These are phyloP conservation scores for Platynereis dumerilii DNA, from an alignment of 2,888 invertebrate species.

Conservation along the genomic window DNA sequence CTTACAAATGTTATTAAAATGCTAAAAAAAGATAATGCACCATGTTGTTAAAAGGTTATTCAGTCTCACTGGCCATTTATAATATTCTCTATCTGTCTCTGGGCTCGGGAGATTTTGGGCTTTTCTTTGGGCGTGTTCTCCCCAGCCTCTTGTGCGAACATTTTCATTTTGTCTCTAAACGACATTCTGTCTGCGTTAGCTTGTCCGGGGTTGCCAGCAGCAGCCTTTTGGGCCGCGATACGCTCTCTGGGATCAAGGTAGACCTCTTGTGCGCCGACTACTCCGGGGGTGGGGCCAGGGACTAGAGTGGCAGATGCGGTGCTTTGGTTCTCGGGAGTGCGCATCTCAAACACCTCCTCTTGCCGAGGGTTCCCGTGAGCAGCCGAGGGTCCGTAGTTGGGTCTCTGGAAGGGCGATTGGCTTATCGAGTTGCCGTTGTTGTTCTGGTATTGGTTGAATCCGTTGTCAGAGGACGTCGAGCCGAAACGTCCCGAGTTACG, in stretches of 20 bases:
- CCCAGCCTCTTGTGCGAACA: conserved; percentile 97
- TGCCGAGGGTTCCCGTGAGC: not conserved
- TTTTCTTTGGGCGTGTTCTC: conserved; percentile 66
- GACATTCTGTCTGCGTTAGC: conserved; percentile 78
- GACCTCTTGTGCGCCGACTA: conserved; percentile 97
- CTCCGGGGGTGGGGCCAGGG: conserved; percentile 68
- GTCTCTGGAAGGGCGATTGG: conserved; percentile 19
- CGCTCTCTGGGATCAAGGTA: conserved; percentile 92
- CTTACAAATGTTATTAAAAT: no score
- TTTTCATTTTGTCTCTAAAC: conserved; percentile 99
- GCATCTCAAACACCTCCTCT: conserved; percentile 17
- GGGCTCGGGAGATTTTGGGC: conserved; percentile 23
- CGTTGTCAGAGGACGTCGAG: no score
- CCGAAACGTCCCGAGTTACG: no score
- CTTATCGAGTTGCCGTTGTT: conserved; percentile 3
- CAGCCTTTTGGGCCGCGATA: conserved; percentile 76
- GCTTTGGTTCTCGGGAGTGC: conserved; percentile 18
- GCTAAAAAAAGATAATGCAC: no score
- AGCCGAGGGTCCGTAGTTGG: conserved; percentile 14
- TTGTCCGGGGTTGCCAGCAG: conserved; percentile 32
- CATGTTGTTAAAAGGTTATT: not conserved
- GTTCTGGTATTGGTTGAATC: no score
- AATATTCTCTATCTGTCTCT: conserved; percentile 21
- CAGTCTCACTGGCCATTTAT: conserved; percentile 22
- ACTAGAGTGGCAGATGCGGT: conserved; percentile 11